These are phyloP conservation scores for Falco biarmicus DNA, from an alignment of 2,797 vertebrate genomes.

Conservation along the genomic window DNA sequence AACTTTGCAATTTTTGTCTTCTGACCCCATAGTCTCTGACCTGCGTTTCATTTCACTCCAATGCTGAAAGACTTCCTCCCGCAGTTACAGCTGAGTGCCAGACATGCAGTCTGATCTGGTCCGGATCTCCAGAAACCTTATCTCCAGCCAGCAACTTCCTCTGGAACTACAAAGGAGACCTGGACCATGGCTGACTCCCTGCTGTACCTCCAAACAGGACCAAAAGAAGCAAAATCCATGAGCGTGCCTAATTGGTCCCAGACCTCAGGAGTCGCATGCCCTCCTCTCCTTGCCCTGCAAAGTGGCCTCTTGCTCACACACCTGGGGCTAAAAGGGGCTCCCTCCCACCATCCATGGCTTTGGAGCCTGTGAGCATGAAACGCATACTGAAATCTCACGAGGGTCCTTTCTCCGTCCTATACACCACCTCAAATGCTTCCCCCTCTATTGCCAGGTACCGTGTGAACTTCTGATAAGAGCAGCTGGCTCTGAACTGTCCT, in stretches of 20 bases:
- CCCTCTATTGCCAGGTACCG: background rate
- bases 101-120: background rate
- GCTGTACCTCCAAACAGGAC: background rate
- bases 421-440: background rate
- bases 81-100: background rate
- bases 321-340: background rate
- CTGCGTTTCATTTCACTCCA: background rate
- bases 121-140: conserved; percentile 35
- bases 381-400: background rate
- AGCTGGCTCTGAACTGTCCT: background rate
- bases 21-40: conserved; percentile 47
- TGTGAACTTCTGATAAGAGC: background rate
- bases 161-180: conserved; percentile 43
- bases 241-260: background rate
- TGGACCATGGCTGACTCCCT: background rate
- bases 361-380: background rate
- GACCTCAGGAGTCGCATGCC: background rate
- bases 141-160: conserved; percentile 60
- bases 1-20: conserved; percentile 44
- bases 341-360: fast-evolving
- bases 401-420: background rate
- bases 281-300: background rate
- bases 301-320: background rate
- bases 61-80: background rate
- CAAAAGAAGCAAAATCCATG: background rate